Evolutionary conservation across 2,113 vertebrate species (phyloP).

Genomic region (Heloderma charlesbogerti): DNA sequence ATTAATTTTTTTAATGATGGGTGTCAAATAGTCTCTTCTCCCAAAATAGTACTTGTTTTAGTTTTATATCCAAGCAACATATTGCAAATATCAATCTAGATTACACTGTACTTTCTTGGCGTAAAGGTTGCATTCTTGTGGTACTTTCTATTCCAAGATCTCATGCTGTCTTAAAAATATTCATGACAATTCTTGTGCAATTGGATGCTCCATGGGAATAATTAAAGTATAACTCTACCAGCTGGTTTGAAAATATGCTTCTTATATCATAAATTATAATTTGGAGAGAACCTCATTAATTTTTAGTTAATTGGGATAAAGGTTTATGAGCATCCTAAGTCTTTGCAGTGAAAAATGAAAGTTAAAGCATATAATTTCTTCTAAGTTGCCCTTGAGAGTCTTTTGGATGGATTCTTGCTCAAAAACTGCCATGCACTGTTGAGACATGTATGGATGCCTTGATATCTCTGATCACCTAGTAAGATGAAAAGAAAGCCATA

Average conservation of each 20-base stretch:
- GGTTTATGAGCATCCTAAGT: constrained; percentile 2
- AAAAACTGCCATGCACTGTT: constrained; percentile 8
- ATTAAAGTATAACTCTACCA: constrained; percentile 33
- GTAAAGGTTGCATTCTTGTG: constrained; percentile 1
- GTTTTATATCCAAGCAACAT: not conserved
- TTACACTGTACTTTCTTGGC: not conserved
- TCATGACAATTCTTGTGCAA: not conserved
- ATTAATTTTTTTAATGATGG: not conserved
- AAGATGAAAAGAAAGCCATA: constrained; percentile 25
- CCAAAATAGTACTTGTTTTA: not conserved
- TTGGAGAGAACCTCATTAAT: constrained; percentile 24
- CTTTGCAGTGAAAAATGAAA: constrained; percentile 6
- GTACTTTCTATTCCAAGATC: constrained; percentile 14
- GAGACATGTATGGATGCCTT: fast-evolving
- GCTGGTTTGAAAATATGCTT: constrained; percentile 15
- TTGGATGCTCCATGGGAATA: not conserved
- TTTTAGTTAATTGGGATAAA: constrained; percentile 27
- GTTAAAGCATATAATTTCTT: not conserved
- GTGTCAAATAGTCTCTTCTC: not conserved
- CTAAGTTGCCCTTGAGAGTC: not conserved
- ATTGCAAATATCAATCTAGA: not conserved
- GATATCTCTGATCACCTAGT: constrained; percentile 27
- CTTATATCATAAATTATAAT: constrained; percentile 4
- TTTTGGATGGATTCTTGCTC: constrained; percentile 24
- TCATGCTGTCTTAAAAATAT: not conserved